Evolutionary conservation across 2,888 invertebrate genomes (phyloP).

Genomic region (Acronicta aceris): DNA sequence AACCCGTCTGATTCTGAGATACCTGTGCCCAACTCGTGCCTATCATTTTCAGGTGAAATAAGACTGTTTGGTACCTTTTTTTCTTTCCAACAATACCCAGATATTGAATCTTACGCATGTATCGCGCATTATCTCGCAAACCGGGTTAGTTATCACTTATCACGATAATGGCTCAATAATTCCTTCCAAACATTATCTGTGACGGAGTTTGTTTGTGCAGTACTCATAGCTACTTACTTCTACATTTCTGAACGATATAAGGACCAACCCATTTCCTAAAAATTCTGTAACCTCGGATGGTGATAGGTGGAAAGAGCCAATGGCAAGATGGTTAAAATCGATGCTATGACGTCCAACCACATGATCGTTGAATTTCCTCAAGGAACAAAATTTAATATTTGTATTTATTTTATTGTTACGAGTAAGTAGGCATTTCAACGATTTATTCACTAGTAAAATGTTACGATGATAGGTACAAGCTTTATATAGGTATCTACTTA

Average conservation of each 20-base stretch:
- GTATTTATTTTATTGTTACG: too few species aligned
- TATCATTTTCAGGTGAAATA: not conserved
- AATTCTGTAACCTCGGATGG: not conserved
- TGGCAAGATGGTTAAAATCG: not conserved
- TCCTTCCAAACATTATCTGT: conserved; percentile 69
- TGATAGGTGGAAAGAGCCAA: not conserved
- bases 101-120: conserved; percentile 49
- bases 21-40: too few species aligned
- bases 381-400: too few species aligned
- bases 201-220: conserved; percentile 70
- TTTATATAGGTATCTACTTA: too few species aligned
- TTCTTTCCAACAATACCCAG: conserved; percentile 43
- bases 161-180: conserved; percentile 81
- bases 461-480: too few species aligned
- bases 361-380: too few species aligned
- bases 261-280: not conserved
- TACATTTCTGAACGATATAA: conserved; percentile 1
- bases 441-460: too few species aligned
- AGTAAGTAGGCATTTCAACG: too few species aligned
- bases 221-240: conserved; percentile 62
- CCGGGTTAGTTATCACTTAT: conserved; percentile 72
- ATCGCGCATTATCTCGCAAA: conserved; percentile 65
- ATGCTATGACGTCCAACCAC: too few species aligned
- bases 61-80: too few species aligned
- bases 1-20: too few species aligned